Evolutionary conservation across 1,140 invertebrate genomes (phyloP).

Genomic region (Aricia agestis): DNA sequence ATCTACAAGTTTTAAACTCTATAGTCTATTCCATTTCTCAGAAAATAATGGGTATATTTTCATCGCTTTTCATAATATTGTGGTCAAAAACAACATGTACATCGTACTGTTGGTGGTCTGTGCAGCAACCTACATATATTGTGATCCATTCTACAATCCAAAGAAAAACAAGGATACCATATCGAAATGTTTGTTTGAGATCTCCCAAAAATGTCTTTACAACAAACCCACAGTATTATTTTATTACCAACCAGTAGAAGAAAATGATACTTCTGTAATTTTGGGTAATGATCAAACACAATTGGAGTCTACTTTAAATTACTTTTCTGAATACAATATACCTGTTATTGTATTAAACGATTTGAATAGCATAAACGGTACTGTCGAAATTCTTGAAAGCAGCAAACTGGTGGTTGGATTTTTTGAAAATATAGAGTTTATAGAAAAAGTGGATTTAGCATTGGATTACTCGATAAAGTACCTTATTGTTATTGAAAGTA

Average conservation of each 20-base stretch:
- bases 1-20: too few relatives aligned
- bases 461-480: constrained; percentile 35
- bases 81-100: too few relatives aligned
- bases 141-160: not conserved
- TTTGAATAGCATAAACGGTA: constrained; percentile 20
- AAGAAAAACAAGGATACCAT: not conserved
- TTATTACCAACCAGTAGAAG: not conserved
- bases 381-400: constrained; percentile 20
- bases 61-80: too few relatives aligned
- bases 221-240: not conserved
- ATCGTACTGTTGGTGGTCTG: too few relatives aligned
- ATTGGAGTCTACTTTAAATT: not conserved
- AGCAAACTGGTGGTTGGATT: constrained; percentile 34
- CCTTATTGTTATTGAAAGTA: constrained; percentile 33
- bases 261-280: not conserved
- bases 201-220: not conserved
- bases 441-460: constrained; percentile 13
- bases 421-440: constrained; percentile 29
- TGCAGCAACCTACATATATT: too few relatives aligned
- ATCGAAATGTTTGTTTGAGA: not conserved
- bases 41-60: too few relatives aligned
- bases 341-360: constrained; percentile 23
- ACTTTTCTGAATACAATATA: constrained; percentile 12
- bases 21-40: too few relatives aligned
- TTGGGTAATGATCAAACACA: not conserved